Percentiles rank a stretch among this genome's conserved stretches.
phyloP scores from a whole-genome alignment of 2,113 vertebrate genomes.

The Rostratula benghalensis region DNA sequence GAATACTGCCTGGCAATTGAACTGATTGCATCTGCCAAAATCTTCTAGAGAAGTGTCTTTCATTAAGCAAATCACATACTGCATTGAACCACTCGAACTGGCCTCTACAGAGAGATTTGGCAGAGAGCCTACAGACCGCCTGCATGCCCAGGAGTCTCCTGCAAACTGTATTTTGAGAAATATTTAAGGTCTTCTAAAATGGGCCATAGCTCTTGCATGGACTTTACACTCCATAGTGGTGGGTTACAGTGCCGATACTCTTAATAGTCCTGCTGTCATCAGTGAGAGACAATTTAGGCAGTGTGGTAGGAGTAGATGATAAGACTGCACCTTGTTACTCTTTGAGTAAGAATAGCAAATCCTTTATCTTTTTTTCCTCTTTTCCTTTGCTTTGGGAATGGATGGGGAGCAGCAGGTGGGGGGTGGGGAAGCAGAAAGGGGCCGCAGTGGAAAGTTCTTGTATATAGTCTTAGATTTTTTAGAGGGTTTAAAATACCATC shows the following conservation, averaged over 20 bases:
- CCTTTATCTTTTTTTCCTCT: background rate
- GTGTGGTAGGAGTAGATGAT: background rate
- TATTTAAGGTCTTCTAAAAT: background rate
- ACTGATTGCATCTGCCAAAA: constrained; percentile 24
- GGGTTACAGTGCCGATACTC: background rate
- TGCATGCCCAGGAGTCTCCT: background rate
- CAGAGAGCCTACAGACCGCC: background rate
- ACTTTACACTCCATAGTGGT: rapidly evolving
- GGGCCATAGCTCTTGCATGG: background rate
- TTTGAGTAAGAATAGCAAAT: background rate
- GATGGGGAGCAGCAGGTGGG: no score
- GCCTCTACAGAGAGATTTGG: constrained; percentile 30
- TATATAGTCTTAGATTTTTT: background rate
- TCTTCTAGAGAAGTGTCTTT: constrained; percentile 54
- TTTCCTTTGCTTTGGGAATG: background rate
- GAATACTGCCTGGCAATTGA: constrained; percentile 55
- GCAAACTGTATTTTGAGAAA: background rate
- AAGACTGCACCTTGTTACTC: background rate
- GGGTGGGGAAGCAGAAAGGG: background rate
- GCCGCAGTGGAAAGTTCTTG: background rate
- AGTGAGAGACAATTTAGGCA: background rate
- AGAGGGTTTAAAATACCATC: background rate
- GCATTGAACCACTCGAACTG: constrained; percentile 24
- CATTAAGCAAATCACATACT: constrained; percentile 63
- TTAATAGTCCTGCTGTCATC: background rate